These are phyloP conservation scores for Dryas iulia DNA, from an alignment of 1,140 invertebrate genomes.

Conservation along the genomic window DNA sequence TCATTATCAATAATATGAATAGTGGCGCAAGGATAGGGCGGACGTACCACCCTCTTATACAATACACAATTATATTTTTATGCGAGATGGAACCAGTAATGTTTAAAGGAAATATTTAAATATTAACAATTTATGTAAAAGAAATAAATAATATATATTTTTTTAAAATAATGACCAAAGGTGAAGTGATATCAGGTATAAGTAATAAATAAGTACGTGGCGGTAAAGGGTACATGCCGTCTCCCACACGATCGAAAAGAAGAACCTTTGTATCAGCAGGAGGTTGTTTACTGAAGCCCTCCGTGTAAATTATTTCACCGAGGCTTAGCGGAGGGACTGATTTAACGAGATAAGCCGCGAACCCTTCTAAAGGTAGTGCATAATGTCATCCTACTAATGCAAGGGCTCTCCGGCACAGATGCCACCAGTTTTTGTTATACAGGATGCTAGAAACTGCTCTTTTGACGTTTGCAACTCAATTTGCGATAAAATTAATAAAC, in stretches of 20 bases:
- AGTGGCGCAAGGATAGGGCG: conserved; percentile 52
- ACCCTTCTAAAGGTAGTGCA: conserved; percentile 71
- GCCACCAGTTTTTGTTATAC: conserved; percentile 74
- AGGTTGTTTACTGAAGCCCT: conserved; percentile 55
- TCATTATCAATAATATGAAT: conserved; percentile 69
- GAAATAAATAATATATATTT: no score
- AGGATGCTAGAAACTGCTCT: conserved; percentile 41
- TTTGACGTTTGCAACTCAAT: conserved; percentile 11
- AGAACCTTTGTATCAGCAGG: conserved; percentile 48
- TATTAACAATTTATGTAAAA: no score
- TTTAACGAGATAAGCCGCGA: conserved; percentile 72
- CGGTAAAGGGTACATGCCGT: neutral
- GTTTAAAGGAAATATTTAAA: neutral
- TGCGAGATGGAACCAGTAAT: conserved; percentile 53
- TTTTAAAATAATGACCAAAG: no score
- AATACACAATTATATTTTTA: conserved; percentile 56
- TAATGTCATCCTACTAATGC: conserved; percentile 78
- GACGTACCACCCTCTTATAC: conserved; percentile 56
- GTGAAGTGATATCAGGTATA: no score
- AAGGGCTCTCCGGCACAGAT: conserved; percentile 71
- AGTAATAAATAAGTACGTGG: neutral
- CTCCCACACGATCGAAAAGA: conserved; percentile 38
- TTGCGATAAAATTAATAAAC: neutral
- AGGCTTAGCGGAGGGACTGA: conserved; percentile 49
- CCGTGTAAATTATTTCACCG: conserved; percentile 62